A percentile compares a stretch with the other conserved stretches of the same genome.
Evolutionary conservation across 2,113 vertebrate genomes (phyloP).

Genomic region (Bettongia penicillata): DNA sequence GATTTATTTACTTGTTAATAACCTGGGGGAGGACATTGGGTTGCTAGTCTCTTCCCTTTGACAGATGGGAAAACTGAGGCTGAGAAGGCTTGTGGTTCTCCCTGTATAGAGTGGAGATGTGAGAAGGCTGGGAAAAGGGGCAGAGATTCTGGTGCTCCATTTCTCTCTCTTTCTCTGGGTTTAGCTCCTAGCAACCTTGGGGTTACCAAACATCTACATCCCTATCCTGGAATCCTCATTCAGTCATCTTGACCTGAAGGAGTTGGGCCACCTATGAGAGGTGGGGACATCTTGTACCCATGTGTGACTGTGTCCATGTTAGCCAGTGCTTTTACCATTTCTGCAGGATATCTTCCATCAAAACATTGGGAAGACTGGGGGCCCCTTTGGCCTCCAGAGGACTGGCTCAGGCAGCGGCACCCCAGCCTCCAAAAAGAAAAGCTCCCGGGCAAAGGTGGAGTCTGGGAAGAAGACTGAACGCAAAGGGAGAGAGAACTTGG

Average conservation of each 20-base stretch:
- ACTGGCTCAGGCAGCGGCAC: no score
- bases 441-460: slow-evolving; percentile 87
- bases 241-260: neutral
- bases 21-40: neutral
- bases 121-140: neutral
- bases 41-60: neutral
- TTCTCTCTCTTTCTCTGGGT: neutral
- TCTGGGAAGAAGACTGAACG: slow-evolving; percentile 88
- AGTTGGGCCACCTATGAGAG: neutral
- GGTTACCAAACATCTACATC: neutral
- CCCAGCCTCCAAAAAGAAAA: slow-evolving; percentile 87
- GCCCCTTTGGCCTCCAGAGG: slow-evolving; percentile 83
- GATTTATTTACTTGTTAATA: neutral
- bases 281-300: neutral
- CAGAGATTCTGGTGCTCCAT: neutral
- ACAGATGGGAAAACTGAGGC: neutral
- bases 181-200: neutral
- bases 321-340: slow-evolving; percentile 40
- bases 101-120: neutral
- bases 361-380: slow-evolving; percentile 90
- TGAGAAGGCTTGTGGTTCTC: neutral
- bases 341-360: slow-evolving; percentile 93
- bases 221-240: neutral
- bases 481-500: slow-evolving; percentile 82
- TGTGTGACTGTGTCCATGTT: neutral